phyloP scores from a whole-genome alignment of 2,797 vertebrate genomes.

The Kryptolebias ocellatus region DNA sequence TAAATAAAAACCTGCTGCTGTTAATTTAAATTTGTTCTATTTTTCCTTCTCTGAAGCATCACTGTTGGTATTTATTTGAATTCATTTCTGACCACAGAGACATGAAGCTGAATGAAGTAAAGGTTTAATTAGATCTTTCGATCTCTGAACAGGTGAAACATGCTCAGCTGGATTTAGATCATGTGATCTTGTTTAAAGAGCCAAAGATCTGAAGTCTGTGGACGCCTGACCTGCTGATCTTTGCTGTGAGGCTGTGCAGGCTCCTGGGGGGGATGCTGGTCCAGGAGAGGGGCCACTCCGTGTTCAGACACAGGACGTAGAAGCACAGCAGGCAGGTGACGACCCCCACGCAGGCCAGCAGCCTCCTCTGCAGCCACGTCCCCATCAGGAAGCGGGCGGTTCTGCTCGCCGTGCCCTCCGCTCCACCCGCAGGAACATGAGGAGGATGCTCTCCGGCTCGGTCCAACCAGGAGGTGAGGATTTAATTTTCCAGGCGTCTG shows the following conservation, averaged over 20 bases:
- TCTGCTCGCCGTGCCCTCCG: slow-evolving; percentile 26
- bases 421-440: slow-evolving; percentile 50
- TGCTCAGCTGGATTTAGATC: neutral
- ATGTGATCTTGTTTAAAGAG: neutral
- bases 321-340: slow-evolving; percentile 39
- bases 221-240: slow-evolving; percentile 32
- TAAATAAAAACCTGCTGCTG: too few species aligned
- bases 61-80: too few species aligned
- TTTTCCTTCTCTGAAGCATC: too few species aligned
- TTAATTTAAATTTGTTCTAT: too few species aligned
- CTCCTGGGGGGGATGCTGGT: accelerated
- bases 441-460: slow-evolving; percentile 6
- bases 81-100: too few species aligned
- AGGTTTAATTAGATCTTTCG: neutral
- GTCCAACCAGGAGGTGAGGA: neutral
- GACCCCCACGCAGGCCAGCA: slow-evolving; percentile 36
- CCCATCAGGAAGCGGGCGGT: slow-evolving; percentile 4
- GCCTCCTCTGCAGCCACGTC: slow-evolving; percentile 37
- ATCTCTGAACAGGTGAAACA: neutral
- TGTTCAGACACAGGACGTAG: slow-evolving; percentile 51
- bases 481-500: slow-evolving; percentile 39
- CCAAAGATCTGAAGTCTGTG: too few species aligned
- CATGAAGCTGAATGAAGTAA: too few species aligned
- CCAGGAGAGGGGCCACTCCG: slow-evolving; percentile 17
- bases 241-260: accelerated